A percentile compares a stretch with the other conserved stretches of the same genome.
These are phyloP conservation scores for Nephrotoma flavescens DNA, from an alignment of 2,888 invertebrate species.

Conservation along the genomic window DNA sequence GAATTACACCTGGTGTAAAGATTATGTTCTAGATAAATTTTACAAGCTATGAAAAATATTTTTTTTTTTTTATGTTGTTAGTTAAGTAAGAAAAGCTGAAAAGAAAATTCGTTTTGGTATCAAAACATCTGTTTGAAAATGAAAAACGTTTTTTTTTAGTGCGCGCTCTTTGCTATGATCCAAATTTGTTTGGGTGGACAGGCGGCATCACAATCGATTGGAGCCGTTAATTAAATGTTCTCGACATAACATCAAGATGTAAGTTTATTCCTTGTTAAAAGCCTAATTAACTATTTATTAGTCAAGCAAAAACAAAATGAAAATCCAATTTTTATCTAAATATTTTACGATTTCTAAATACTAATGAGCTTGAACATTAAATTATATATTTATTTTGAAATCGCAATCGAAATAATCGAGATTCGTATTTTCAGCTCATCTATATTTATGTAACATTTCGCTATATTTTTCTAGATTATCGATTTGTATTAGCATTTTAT, in stretches of 20 bases:
- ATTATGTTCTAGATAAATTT: not conserved
- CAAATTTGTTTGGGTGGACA: too few species aligned
- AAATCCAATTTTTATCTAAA: not conserved
- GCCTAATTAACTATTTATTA: not conserved
- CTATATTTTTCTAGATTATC: not conserved
- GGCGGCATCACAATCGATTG: too few species aligned
- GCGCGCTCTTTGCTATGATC: too few species aligned
- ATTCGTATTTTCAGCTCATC: not conserved
- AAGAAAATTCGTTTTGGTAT: not conserved
- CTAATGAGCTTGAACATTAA: not conserved
- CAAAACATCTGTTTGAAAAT: not conserved
- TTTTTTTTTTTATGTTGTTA: not conserved
- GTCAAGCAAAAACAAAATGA: not conserved
- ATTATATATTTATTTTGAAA: not conserved
- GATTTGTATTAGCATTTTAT: not conserved
- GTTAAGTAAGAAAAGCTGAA: not conserved
- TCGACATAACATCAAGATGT: too few species aligned
- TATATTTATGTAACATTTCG: not conserved
- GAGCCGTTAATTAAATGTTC: too few species aligned
- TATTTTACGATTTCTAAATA: not conserved
- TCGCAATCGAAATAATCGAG: not conserved
- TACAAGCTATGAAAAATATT: not conserved
- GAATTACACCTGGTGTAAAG: not conserved
- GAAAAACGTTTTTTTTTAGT: not conserved
- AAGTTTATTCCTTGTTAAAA: too few species aligned